Percentiles rank a stretch among this genome's conserved stretches.
phyloP scores from a whole-genome alignment of 2,888 invertebrate species.

The Drosophila atroscutellata region DNA sequence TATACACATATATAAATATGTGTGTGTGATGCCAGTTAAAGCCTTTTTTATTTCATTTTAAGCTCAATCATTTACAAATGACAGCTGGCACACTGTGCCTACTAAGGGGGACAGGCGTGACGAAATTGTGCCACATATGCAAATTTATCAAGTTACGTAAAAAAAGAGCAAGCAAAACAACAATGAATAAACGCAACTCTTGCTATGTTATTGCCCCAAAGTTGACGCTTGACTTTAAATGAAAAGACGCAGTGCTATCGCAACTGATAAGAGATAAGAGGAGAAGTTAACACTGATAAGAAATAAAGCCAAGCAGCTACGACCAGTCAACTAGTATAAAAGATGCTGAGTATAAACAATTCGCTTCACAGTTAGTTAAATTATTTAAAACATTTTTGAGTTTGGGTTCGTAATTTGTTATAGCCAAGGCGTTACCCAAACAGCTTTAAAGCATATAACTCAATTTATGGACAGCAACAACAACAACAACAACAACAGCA shows the following conservation, averaged over 20 bases:
- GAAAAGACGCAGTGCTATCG: slow-evolving; percentile 67
- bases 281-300: slow-evolving; percentile 16
- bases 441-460: slow-evolving; percentile 50
- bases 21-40: slow-evolving; percentile 26
- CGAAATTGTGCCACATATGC: slow-evolving; percentile 61
- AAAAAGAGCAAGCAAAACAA: slow-evolving; percentile 20
- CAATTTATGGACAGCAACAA: slow-evolving; percentile 40
- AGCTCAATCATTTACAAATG: slow-evolving; percentile 35
- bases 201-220: slow-evolving; percentile 48
- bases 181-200: slow-evolving; percentile 16
- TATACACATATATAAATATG: background rate
- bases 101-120: slow-evolving; percentile 42
- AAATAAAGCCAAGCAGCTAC: slow-evolving; percentile 22
- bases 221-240: slow-evolving; percentile 12
- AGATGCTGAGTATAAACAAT: slow-evolving; percentile 52
- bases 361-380: slow-evolving; percentile 53
- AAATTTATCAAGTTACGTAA: slow-evolving; percentile 61
- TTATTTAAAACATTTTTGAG: slow-evolving; percentile 53
- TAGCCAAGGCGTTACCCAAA: slow-evolving; percentile 33
- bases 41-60: slow-evolving; percentile 15
- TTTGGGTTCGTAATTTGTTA: slow-evolving; percentile 42
- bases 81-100: slow-evolving; percentile 32
- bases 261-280: slow-evolving; percentile 48
- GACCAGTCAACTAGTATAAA: slow-evolving; percentile 48
- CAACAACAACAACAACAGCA: slow-evolving; percentile 17